A percentile compares a stretch with the other conserved stretches of the same genome.
These are phyloP conservation scores for Anas bernieri DNA, from an alignment of 2,797 vertebrate species.

Conservation along the genomic window DNA sequence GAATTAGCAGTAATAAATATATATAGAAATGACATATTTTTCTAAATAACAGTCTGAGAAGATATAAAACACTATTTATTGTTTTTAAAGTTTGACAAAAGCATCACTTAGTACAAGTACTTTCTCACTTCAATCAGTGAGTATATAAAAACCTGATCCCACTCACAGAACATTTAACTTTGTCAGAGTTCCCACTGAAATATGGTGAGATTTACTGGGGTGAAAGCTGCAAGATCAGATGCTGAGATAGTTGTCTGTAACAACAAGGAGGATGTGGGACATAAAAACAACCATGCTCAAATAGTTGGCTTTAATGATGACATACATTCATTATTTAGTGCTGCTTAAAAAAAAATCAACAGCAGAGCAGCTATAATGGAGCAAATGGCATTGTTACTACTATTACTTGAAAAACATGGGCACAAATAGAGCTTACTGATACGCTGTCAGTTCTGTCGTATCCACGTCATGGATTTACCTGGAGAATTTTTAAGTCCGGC, in stretches of 20 bases:
- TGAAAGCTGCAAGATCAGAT: not conserved
- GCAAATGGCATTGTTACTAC: constrained; percentile 48
- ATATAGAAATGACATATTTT: not conserved
- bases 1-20: not conserved
- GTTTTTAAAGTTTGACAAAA: not conserved
- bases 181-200: not conserved
- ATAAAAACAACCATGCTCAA: not conserved
- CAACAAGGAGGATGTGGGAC: not conserved
- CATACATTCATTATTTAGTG: constrained; percentile 31
- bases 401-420: constrained; percentile 58
- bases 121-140: not conserved
- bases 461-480: constrained; percentile 51
- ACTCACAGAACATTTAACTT: not conserved
- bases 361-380: constrained; percentile 41
- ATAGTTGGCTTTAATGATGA: constrained; percentile 27
- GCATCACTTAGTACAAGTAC: not conserved
- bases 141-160: not conserved
- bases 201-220: not conserved
- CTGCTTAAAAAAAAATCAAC: not conserved
- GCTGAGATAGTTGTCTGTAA: not conserved
- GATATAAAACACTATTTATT: not conserved
- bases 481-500: constrained; percentile 55
- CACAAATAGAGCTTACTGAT: constrained; percentile 62
- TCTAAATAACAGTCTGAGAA: not conserved
- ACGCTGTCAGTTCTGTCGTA: constrained; percentile 62